Evolutionary conservation across 2,888 invertebrate genomes (phyloP), one percentile per base, ranked within the genome.

Genomic region (Tenthredo scrophulariae): DNA sequence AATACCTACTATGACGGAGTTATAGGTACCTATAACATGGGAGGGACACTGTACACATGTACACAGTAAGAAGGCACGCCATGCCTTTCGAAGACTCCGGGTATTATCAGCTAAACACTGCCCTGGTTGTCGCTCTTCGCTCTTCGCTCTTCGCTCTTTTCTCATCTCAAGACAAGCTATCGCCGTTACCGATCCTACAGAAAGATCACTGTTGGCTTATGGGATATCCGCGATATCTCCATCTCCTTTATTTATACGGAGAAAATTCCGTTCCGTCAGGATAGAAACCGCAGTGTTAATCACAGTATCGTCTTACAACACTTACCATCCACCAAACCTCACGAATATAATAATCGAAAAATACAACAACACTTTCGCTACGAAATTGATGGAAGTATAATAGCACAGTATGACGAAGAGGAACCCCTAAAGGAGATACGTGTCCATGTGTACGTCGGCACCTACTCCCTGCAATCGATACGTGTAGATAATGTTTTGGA

Each of bases 81-180:
- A 5, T 33, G 67, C 67, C 26, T 26, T 15, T 18, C n/a, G 7
- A 7, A 33, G 18, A 67, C 33, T 33, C 67, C 33, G 7, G 85
- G 86, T 86, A 88, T 89, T 89, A 89, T 88, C 86, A 86, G 87
- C 85, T 87, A 88, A 89, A 87, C 88, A 87, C 84, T 86, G 88
- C 86, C 86, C 88, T 88, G 84, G 85, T 87, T 87, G 88, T 86
- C 85, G 87, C 74, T 40, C 18, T 1, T n/a, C 29, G 3, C 5
- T 50, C 50, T n/a, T 50, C 18, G 5, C 72, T 13, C 13, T 15
- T n/a, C 74, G n/a, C n/a, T n/a, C n/a, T n/a, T 50, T 46, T 46
- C 72, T 13, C 13, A 29, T n/a, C 43, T 37, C n/a, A 22, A 72
- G 22, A n/a, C n/a, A 1, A 26, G 0, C 22, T 40, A 74, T 40